phyloP scores from a whole-genome alignment of 2,797 vertebrate genomes.

The Novumbra hubbsi region DNA sequence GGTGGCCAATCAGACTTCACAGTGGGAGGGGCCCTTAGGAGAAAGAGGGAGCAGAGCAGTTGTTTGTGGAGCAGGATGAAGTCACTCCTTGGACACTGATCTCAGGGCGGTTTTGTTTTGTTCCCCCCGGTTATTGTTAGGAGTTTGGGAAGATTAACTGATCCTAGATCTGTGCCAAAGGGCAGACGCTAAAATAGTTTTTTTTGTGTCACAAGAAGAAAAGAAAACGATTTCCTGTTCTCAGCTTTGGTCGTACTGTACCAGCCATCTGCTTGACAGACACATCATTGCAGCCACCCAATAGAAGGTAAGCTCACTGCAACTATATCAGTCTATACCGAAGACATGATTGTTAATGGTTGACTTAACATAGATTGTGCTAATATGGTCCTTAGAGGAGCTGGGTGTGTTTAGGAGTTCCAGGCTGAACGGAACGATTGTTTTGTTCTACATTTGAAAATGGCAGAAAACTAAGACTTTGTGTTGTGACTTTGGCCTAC shows the following conservation, averaged over 20 bases:
- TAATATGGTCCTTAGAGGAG: neutral
- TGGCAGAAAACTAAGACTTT: neutral
- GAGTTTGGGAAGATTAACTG: slow-evolving; percentile 14
- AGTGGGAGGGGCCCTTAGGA: slow-evolving; percentile 38
- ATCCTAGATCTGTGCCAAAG: slow-evolving; percentile 53
- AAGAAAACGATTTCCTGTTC: slow-evolving; percentile 54
- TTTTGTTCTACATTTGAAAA: neutral
- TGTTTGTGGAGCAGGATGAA: slow-evolving; percentile 29
- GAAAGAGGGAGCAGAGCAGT: slow-evolving; percentile 56
- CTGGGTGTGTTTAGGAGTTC: neutral
- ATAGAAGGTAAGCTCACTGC: slow-evolving; percentile 59
- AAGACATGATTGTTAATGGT: neutral
- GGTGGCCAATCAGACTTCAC: slow-evolving; percentile 66
- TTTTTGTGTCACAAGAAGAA: slow-evolving; percentile 46
- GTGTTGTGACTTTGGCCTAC: neutral
- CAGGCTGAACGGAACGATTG: neutral
- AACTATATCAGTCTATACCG: slow-evolving; percentile 26
- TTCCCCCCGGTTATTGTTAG: neutral
- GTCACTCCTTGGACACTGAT: slow-evolving; percentile 28
- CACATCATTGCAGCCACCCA: slow-evolving; percentile 41
- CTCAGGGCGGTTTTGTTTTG: slow-evolving; percentile 22
- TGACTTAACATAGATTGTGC: neutral
- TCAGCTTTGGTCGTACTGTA: slow-evolving; percentile 48
- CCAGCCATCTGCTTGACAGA: slow-evolving; percentile 49
- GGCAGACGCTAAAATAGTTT: slow-evolving; percentile 25